phyloP scores from a whole-genome alignment of 2,113 vertebrate species.

The Dromiciops gliroides region DNA sequence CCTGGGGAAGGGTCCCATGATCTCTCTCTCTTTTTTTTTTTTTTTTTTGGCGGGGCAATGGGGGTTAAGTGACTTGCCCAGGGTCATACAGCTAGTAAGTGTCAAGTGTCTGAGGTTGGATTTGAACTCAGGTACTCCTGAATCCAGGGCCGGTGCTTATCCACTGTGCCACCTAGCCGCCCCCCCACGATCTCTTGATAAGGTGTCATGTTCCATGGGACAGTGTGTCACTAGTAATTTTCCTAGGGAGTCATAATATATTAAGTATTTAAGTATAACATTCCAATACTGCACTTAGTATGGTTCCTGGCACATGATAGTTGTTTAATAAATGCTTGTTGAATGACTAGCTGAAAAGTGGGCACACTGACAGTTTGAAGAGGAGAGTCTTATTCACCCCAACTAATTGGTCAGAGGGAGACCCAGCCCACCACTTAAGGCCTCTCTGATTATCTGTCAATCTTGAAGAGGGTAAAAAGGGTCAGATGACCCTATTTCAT shows the following conservation, averaged over 20 bases:
- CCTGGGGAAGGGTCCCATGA: neutral
- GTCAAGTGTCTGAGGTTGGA: too few relatives aligned
- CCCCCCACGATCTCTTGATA: neutral
- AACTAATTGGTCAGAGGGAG: neutral
- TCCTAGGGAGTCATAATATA: neutral
- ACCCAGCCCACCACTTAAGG: neutral
- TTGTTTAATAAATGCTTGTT: neutral
- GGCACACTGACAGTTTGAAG: neutral
- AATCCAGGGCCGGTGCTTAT: too few relatives aligned
- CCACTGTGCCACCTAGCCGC: too few relatives aligned
- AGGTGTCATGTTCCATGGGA: neutral
- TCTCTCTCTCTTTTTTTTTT: too few relatives aligned
- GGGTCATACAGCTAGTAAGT: too few relatives aligned
- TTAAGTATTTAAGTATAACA: neutral
- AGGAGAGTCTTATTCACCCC: neutral
- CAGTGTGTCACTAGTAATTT: neutral
- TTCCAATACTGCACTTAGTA: neutral
- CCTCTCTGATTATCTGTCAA: neutral
- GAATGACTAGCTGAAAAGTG: neutral
- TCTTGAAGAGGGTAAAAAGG: neutral
- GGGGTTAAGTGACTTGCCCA: too few relatives aligned
- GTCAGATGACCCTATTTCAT: neutral
- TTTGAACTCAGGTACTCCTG: too few relatives aligned
- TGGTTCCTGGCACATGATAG: neutral
- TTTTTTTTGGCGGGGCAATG: too few relatives aligned